Base-by-base conservation (phyloP, 1,140 invertebrate genomes). In the Rhysida immarginata region DNA sequence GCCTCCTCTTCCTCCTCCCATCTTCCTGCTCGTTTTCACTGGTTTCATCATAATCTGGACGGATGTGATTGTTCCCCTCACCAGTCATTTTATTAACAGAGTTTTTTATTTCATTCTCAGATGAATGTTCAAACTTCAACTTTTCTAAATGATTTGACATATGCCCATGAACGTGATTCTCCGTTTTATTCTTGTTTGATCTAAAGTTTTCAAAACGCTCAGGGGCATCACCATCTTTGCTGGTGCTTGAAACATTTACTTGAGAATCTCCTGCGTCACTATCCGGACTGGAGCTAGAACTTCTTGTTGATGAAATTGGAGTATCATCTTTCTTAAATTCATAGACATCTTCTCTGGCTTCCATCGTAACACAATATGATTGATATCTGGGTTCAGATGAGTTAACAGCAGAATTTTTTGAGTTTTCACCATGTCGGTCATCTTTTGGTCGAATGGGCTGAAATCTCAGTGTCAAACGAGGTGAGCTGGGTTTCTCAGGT, bases 281-380 rank as follows among this genome's bases (percentile, higher is more conserved):
- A 3, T 23, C 27, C 5, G n/a, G 41, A 20, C 53, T 35, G 23
- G 26, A 35, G 3, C 24, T 35, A 20, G 8, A 25, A 54, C 13
- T 35, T 45, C 53, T 3, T 45, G 35, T 44, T 5, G 26, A 49
- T 8, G 24, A 46, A 5, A 29, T 23, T 16, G 35, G 54, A 8
- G 43, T 35, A 11, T 44, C 53, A 27, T 55, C 53, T 56, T 59
- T 60, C 14, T 46, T 24, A 20, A 52, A 53, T 35, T 60, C 54
- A 49, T 56, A 55, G 1, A 44, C 27, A 54, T 63, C 58, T 53
- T 58, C 58, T 44, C 54, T 56, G 23, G 60, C 52, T 57, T 61
- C 60, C 60, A 61, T 60, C 20, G 61, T 61, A 35, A 61, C 60
- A 53, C 58, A 61, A 48, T 61, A 60, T 20, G 61, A 61, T n/a